phyloP scores from a whole-genome alignment of 2,113 vertebrate genomes.

The Mormyrus iriodes region DNA sequence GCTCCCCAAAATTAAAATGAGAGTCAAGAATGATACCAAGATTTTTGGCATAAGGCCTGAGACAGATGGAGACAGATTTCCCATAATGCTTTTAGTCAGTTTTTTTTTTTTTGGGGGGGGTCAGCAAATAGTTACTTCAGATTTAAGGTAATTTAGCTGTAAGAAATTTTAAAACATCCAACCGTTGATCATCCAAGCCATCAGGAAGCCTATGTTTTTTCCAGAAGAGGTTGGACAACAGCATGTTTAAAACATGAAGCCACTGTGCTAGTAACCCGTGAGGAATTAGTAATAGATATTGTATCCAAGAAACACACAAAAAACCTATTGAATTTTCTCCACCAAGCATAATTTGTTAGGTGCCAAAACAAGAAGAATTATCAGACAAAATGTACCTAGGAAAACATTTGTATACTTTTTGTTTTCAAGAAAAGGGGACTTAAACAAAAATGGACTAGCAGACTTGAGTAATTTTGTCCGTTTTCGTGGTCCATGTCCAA shows the following conservation, averaged over 20 bases:
- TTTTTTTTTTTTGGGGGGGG: not conserved
- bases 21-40: not conserved
- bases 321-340: not conserved
- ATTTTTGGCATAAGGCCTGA: not conserved
- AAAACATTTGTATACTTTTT: not conserved
- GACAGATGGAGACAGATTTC: not conserved
- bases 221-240: not conserved
- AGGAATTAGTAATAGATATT: not conserved
- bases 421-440: not conserved
- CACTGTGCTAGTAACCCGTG: not conserved
- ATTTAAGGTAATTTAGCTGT: not conserved
- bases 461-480: not conserved
- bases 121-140: not conserved
- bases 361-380: not conserved
- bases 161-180: not conserved
- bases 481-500: slow-evolving; percentile 19
- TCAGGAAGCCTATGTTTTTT: not conserved
- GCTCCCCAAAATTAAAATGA: not conserved
- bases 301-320: not conserved
- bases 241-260: not conserved
- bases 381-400: not conserved
- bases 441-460: not conserved
- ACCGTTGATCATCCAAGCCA: not conserved
- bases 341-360: not conserved
- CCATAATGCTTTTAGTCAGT: not conserved